phyloP scores from a whole-genome alignment of 35 echinoderm and acorn worm species.

The Apostichopus japonicus region DNA sequence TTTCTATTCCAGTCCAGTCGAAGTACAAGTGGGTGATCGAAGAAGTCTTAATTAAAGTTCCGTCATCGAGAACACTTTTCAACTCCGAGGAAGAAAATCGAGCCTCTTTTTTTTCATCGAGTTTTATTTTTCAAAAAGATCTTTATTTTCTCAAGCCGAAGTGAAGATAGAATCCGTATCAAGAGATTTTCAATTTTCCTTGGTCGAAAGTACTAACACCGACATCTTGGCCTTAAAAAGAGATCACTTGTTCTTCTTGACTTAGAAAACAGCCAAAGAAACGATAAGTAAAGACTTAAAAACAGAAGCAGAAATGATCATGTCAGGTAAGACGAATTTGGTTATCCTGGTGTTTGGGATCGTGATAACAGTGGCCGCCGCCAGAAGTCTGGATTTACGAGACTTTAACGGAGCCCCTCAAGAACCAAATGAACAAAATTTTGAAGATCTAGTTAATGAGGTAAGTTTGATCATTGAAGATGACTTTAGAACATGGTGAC shows the following conservation, averaged over 20 bases:
- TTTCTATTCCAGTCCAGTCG: not conserved
- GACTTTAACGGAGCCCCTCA: slow-evolving; percentile 23
- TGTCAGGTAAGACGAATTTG: slow-evolving; percentile 38
- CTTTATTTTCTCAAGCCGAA: not conserved
- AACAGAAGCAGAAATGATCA: not conserved
- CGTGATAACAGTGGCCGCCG: not conserved
- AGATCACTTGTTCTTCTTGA: not conserved
- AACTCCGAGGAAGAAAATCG: not conserved
- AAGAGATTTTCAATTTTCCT: not conserved
- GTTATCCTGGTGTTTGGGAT: slow-evolving; percentile 28
- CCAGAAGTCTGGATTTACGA: slow-evolving; percentile 39
- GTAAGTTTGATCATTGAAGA: not conserved
- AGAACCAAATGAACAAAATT: slow-evolving; percentile 26
- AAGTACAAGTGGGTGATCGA: not conserved
- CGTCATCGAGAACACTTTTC: slow-evolving; percentile 3
- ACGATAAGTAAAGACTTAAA: not conserved
- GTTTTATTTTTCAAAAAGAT: not conserved
- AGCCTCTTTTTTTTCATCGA: not conserved
- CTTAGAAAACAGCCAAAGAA: not conserved
- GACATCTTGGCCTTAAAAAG: not conserved
- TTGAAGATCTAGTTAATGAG: slow-evolving; percentile 15
- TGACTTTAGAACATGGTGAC: too few species aligned
- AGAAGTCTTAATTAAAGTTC: slow-evolving; percentile 10
- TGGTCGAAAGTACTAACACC: not conserved
- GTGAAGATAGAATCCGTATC: not conserved